Conservation (phyloP, 2,113 vertebrate species). For the Triplophysa siluroides region DNA sequence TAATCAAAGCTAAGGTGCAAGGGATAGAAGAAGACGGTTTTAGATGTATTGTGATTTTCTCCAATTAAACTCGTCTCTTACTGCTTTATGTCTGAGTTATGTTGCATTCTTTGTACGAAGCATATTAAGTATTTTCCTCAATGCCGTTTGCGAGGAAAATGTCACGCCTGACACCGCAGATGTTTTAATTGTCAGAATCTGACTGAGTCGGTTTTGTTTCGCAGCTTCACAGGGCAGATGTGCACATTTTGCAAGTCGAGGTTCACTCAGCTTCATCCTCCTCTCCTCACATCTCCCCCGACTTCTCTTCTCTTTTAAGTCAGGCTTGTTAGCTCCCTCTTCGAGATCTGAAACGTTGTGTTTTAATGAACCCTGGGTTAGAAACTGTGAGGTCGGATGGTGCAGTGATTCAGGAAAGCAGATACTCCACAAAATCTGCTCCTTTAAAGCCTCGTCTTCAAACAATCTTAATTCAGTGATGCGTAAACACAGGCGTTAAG, state of each 20-base stretch:
- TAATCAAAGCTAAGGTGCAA: no score
- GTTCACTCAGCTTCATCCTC: constrained; percentile 1
- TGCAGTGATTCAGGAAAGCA: neutral
- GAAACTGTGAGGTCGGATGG: neutral
- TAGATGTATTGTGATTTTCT: no score
- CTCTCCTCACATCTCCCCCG: constrained; percentile 20
- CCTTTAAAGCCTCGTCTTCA: neutral
- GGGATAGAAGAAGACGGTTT: no score
- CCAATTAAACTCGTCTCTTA: no score
- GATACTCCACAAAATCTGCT: neutral
- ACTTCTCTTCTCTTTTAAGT: constrained; percentile 3
- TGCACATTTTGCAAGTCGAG: neutral
- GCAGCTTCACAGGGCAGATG: neutral
- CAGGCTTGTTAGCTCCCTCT: constrained; percentile 29
- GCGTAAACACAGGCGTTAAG: neutral
- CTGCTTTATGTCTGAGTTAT: no score
- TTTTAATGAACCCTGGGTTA: constrained; percentile 34
- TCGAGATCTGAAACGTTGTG: constrained; percentile 48
- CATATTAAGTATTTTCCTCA: neutral
- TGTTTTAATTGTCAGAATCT: neutral
- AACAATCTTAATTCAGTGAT: neutral
- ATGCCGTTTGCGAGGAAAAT: neutral
- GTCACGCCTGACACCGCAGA: neutral
- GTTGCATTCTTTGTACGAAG: no score
- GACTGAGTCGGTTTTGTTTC: neutral